Base-by-base conservation (phyloP, 2,113 vertebrate genomes). In the Podilymbus podiceps region DNA sequence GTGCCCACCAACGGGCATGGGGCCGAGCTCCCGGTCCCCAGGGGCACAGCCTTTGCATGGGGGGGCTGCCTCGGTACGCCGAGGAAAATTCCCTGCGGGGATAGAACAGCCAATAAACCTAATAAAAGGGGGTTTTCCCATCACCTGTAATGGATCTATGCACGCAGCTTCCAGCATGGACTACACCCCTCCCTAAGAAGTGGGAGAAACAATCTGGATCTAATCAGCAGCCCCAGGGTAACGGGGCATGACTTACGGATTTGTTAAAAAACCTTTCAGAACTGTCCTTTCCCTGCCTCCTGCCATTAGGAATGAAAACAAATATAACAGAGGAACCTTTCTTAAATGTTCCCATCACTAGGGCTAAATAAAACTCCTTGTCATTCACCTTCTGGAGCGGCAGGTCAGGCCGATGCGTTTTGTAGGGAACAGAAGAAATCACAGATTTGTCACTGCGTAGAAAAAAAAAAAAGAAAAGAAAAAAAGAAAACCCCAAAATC, bases 321-420 rank as follows among this genome's bases (percentile, higher is more conserved):
- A 94, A 94, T 94, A 69, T 52, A 92, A 92, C 67, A 85, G 81
- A 94, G 73, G 67, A 84, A 47, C 59, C 77, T 95, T 88, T 93
- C 95, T 88, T 35, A 88, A 93, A 93, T 62, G 84, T 89, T 88
- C 83, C 92, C 72, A 93, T 97, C 30, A 5, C 79, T 56, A 91
- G 72, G 83, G 91, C 97, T 98, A 98, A 98, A 96, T 96, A 97
- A 97, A 97, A 93, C 97, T 98, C 84, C 97, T 96, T 97, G 97
- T 94, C 97, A 97, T 96, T 97, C 94, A 96, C 94, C 95, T 97
- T 96, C 98, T 94, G 96, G 95, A 96, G 86, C 64, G 42, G 85
- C 91, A 93, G 96, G 96, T 91, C 97, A 91, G 88, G 94, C 85
- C 22, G 27, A 93, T 25, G 50, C 0, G 0, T 95, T 91, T 75